Evolutionary conservation across 53 echinoderm and acorn worm species (phyloP).

Genomic region (Holothuria scabra): DNA sequence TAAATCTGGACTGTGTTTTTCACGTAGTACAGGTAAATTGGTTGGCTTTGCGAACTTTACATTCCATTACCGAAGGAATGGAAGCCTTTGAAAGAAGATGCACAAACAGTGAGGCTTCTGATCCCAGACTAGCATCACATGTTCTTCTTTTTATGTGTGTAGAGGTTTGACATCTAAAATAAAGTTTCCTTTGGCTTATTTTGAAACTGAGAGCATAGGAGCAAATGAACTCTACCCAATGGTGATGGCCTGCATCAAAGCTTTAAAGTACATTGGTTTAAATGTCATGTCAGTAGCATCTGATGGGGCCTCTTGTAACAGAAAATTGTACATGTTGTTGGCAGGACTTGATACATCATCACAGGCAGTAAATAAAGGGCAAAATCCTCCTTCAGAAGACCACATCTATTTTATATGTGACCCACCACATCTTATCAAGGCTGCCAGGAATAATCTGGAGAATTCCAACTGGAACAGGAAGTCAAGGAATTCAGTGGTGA

Average conservation of each 20-base stretch:
- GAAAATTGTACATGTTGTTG: not conserved
- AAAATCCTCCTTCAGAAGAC: not conserved
- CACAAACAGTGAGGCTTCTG: not conserved
- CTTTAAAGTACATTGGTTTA: not conserved
- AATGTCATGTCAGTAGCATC: not conserved
- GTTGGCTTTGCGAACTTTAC: conserved; percentile 15
- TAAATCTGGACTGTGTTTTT: conserved; percentile 2
- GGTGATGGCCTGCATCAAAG: not conserved
- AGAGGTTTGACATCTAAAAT: not conserved
- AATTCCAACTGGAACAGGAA: too few species aligned
- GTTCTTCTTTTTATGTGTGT: not conserved
- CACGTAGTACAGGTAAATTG: not conserved
- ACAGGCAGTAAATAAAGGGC: not conserved
- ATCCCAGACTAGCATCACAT: not conserved
- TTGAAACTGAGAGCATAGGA: not conserved
- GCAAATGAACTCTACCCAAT: not conserved
- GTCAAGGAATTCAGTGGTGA: too few species aligned
- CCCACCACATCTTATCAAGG: not conserved
- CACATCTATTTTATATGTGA: not conserved
- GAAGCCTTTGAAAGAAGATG: not conserved
- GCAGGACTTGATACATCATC: not conserved
- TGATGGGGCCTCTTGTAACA: not conserved
- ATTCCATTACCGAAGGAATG: not conserved
- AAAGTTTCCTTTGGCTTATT: not conserved
- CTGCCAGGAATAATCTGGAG: not conserved